Evolutionary conservation across 2,888 invertebrate species (phyloP), one percentile per base, ranked within the genome.

Genomic region (Cristatella mucedo): DNA sequence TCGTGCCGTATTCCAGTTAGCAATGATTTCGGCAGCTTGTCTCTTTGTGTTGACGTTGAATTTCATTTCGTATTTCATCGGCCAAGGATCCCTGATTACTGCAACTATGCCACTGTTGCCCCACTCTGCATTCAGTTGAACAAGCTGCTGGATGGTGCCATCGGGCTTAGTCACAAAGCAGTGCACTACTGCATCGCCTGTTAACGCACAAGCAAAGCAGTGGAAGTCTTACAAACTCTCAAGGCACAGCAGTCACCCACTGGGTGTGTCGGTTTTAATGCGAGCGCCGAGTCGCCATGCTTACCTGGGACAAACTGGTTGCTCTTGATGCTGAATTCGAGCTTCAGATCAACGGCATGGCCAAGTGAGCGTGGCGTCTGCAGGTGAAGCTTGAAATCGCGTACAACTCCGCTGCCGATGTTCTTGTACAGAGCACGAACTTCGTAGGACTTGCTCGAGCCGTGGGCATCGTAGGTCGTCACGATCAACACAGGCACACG

Each of bases 1-100:
- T n/a, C 21, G 22, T 21, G 20, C 41, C 19, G 54, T 52, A 46
- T 59, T 50, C 61, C 60, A 61, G 47, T 59, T 55, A 13, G 57
- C 37, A 19, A 33, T 21, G n/a, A 40, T 43, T 7, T 43, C 41
- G 18, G 40, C 43, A 5, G 22, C 41, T 6, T 18, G 19, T 2
- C 31, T 30, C 5, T 21, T 29, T 11, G 16, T 30, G 6, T 7
- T 36, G 30, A 20, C n/a, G n/a, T n/a, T 34, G 20, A 40, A 9
- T 22, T 39, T 41, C 19, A 46, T 15, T 4, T 19, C 30, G 11
- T 42, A 30, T 11, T 36, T 32, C 39, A 48, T 33, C 3, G 44
- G 38, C 4, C 34, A 34, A 21, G 47, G 47, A 7, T 43, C 21
- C 7, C 41, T 36, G 16, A 46, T 30, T n/a, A n/a, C n/a, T n/a